Conservation (phyloP, 2,888 invertebrate genomes). For the Aspidiotus destructor region DNA sequence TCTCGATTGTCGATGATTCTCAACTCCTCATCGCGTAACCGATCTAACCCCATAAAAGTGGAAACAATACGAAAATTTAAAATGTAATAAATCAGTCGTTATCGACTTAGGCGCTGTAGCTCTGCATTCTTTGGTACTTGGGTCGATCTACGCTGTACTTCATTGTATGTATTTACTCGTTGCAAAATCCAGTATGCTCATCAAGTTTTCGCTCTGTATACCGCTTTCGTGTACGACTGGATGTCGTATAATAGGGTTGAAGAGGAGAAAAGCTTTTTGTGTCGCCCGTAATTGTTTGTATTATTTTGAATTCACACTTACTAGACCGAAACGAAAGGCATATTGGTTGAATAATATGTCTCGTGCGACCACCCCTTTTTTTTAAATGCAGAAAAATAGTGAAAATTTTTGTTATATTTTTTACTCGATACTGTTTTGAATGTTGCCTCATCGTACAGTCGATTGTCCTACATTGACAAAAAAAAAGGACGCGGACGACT, state of each 20-base stretch:
- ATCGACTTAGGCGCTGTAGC: not conserved
- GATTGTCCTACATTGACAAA: not conserved
- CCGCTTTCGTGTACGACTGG: too few species aligned
- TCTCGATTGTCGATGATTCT: too few species aligned
- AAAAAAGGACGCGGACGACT: not conserved
- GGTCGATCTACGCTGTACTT: not conserved
- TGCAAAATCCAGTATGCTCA: not conserved
- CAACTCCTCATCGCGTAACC: not conserved
- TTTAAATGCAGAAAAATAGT: too few species aligned
- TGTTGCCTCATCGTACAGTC: too few species aligned
- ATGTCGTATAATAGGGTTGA: too few species aligned
- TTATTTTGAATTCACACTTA: conserved; percentile 31
- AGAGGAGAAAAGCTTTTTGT: too few species aligned
- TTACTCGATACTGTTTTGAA: too few species aligned
- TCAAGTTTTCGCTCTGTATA: conserved; percentile 1
- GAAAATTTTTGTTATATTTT: too few species aligned
- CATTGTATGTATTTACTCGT: not conserved
- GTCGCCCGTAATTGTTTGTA: conserved; percentile 23
- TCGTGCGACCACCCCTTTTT: conserved; percentile 6
- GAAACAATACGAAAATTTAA: conserved; percentile 1
- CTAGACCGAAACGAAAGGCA: conserved; percentile 28
- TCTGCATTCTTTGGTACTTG: not conserved
- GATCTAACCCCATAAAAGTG: not conserved
- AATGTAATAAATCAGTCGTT: conserved; percentile 4
- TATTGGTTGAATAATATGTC: conserved; percentile 18